A percentile compares a stretch with the other conserved stretches of the same genome.
These are phyloP conservation scores for Takifugu bimaculatus DNA, from an alignment of 2,113 vertebrate genomes.

Conservation along the genomic window DNA sequence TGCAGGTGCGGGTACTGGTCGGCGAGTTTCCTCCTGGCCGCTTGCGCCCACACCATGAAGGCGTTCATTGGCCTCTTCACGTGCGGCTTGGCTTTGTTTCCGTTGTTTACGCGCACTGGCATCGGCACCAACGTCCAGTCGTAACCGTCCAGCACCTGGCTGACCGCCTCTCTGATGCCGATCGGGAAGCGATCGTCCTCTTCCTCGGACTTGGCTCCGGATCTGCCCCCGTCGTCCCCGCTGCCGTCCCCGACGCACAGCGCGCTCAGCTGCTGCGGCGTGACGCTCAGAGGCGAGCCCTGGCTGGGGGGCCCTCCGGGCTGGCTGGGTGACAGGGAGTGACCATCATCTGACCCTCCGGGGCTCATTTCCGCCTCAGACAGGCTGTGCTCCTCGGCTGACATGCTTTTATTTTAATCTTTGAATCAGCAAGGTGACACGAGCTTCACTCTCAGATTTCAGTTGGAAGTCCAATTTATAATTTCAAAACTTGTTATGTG, in stretches of 20 bases:
- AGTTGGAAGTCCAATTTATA: too few relatives aligned
- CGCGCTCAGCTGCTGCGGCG: constrained; percentile 75
- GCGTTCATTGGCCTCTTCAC: constrained; percentile 94
- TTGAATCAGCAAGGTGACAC: constrained; percentile 7
- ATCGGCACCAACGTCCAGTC: constrained; percentile 99
- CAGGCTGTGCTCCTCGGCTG: constrained; percentile 92
- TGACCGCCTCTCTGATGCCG: constrained; percentile 95
- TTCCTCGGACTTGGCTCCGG: constrained; percentile 66
- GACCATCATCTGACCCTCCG: constrained; percentile 90
- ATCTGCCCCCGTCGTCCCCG: constrained; percentile 59
- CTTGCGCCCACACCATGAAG: constrained; percentile 98
- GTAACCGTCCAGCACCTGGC: constrained; percentile 96
- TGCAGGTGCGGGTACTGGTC: constrained; percentile 98
- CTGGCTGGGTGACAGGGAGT: constrained; percentile 84
- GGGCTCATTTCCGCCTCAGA: constrained; percentile 96
- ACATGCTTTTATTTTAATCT: constrained; percentile 71
- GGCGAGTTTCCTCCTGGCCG: constrained; percentile 91
- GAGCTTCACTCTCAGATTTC: constrained; percentile 2
- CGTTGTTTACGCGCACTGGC: constrained; percentile 94
- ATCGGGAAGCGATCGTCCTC: constrained; percentile 92
- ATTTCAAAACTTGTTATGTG: neutral
- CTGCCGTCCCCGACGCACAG: constrained; percentile 79
- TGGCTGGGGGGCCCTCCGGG: constrained; percentile 72
- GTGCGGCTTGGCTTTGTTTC: constrained; percentile 93
- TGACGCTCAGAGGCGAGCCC: constrained; percentile 70